Percentiles rank a stretch among this genome's conserved stretches.
phyloP scores from a whole-genome alignment of 2,888 invertebrate species.

The Drosophila macrospina region DNA sequence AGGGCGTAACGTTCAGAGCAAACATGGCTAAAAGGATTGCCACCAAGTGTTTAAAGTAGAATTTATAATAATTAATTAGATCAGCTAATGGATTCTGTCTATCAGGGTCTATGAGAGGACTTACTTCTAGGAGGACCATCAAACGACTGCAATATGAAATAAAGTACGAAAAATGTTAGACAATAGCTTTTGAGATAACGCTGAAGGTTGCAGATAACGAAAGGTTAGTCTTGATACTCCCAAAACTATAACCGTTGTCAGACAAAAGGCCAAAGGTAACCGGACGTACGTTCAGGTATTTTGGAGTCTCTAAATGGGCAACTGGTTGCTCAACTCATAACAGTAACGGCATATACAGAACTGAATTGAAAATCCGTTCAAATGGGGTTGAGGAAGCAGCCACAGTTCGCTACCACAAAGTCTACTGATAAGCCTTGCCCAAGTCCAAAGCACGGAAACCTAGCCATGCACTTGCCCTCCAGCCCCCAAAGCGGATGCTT shows the following conservation, averaged over 20 bases:
- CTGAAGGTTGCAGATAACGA: background rate
- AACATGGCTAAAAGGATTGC: slow-evolving; percentile 53
- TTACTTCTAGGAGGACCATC: background rate
- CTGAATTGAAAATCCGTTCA: slow-evolving; percentile 25
- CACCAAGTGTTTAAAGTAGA: slow-evolving; percentile 40
- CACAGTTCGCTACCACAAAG: slow-evolving; percentile 10
- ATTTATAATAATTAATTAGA: slow-evolving; percentile 46
- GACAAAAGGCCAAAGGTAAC: slow-evolving; percentile 16
- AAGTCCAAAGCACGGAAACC: slow-evolving; percentile 51
- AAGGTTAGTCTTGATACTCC: slow-evolving; percentile 5
- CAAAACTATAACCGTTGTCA: slow-evolving; percentile 27
- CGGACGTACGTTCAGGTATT: slow-evolving; percentile 13
- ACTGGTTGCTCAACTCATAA: slow-evolving; percentile 32
- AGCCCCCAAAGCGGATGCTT: slow-evolving; percentile 4
- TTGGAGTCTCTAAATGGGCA: slow-evolving; percentile 9
- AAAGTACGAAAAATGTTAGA: slow-evolving; percentile 4
- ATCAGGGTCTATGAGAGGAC: slow-evolving; percentile 4
- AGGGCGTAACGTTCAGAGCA: slow-evolving; percentile 18
- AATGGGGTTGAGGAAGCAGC: background rate
- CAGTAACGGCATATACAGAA: slow-evolving; percentile 23
- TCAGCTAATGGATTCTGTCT: slow-evolving; percentile 30
- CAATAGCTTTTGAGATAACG: slow-evolving; percentile 8
- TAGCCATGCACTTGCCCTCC: slow-evolving; percentile 28
- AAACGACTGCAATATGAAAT: slow-evolving; percentile 13
- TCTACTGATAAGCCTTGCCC: slow-evolving; percentile 44